These are phyloP conservation scores for Drosophila simulans DNA, from an alignment of 1,140 invertebrate genomes.

Conservation along the genomic window DNA sequence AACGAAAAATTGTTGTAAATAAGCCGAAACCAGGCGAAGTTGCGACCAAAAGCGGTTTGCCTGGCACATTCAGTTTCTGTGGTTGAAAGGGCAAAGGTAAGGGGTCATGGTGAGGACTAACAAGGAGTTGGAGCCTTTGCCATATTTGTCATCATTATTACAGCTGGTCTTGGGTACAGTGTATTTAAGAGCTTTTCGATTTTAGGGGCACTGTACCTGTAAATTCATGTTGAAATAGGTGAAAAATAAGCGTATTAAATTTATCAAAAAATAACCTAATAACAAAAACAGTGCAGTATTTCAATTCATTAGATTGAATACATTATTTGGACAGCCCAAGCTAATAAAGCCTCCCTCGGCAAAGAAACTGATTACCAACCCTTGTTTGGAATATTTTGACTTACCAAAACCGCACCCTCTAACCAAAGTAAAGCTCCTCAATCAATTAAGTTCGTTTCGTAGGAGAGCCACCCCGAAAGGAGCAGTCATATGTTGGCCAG, in stretches of 20 bases:
- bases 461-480: conserved; percentile 24
- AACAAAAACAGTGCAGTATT: no score
- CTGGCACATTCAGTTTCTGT: conserved; percentile 35
- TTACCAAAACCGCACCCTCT: conserved; percentile 22
- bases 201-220: neutral
- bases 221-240: neutral
- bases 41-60: conserved; percentile 62
- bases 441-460: conserved; percentile 36
- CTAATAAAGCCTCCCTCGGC: neutral
- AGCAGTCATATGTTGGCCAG: conserved; percentile 54
- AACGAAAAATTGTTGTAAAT: conserved; percentile 71
- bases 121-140: neutral
- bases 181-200: conserved; percentile 13
- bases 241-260: no score
- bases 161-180: neutral
- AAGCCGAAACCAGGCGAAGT: conserved; percentile 58
- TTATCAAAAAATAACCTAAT: neutral
- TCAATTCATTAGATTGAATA: no score
- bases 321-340: neutral
- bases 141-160: conserved; percentile 43
- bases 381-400: conserved; percentile 7
- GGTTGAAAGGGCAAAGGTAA: conserved; percentile 16
- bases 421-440: conserved; percentile 7
- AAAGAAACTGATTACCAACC: conserved; percentile 20
- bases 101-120: neutral